phyloP scores from a whole-genome alignment of 2,888 invertebrate genomes.

The Hydroisotoma schaefferi region DNA sequence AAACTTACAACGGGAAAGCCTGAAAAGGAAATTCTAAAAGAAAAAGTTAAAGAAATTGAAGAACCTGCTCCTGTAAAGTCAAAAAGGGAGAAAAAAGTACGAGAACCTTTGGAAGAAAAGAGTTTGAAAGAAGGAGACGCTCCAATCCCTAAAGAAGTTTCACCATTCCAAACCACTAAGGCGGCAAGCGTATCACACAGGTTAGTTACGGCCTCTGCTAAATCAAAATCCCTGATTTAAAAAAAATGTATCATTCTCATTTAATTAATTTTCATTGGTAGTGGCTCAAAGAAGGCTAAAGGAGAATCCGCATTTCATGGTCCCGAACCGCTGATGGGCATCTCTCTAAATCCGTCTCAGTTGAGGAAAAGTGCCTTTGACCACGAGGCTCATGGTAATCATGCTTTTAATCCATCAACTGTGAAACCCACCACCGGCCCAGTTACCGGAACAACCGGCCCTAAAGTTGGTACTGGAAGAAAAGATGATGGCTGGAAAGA shows the following conservation, averaged over 20 bases:
- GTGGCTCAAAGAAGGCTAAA: slow-evolving; percentile 20
- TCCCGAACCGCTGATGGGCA: slow-evolving; percentile 47
- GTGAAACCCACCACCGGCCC: not conserved
- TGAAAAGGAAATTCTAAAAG: slow-evolving; percentile 30
- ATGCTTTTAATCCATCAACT: slow-evolving; percentile 16
- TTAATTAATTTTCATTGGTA: slow-evolving; percentile 21
- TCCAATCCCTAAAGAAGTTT: too few relatives aligned
- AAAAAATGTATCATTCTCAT: not conserved
- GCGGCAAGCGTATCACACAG: too few relatives aligned
- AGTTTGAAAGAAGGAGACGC: slow-evolving; percentile 6
- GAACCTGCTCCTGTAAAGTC: slow-evolving; percentile 8
- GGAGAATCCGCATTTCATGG: not conserved
- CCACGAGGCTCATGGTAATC: slow-evolving; percentile 14
- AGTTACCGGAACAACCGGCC: slow-evolving; percentile 7
- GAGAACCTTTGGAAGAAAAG: not conserved
- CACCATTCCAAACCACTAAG: not conserved
- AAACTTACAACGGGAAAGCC: slow-evolving; percentile 9
- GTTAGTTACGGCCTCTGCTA: too few relatives aligned
- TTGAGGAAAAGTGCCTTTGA: slow-evolving; percentile 19
- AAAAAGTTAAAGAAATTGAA: slow-evolving; percentile 27
- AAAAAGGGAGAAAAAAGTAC: slow-evolving; percentile 16
- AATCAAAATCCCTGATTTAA: not conserved
- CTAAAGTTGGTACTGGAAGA: slow-evolving; percentile 12
- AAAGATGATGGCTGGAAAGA: slow-evolving; percentile 97
- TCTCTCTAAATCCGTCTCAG: slow-evolving; percentile 45